These are phyloP conservation scores for Balearica regulorum DNA, from an alignment of 2,797 vertebrate species.

Conservation along the genomic window DNA sequence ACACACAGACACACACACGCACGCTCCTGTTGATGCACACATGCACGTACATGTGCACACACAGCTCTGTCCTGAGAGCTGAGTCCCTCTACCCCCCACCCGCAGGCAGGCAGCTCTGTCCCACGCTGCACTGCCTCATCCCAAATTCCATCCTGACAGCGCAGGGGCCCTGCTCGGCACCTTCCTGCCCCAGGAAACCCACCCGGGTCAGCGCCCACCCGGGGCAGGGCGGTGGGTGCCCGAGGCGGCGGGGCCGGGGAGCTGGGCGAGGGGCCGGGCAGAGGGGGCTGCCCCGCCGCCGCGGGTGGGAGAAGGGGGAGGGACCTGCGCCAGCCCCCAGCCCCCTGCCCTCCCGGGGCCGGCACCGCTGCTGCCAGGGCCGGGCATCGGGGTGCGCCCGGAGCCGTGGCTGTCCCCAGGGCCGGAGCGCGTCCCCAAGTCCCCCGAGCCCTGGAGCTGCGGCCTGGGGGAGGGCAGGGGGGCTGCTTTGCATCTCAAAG, in stretches of 20 bases:
- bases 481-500: constrained; percentile 70
- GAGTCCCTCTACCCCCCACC: too few species aligned
- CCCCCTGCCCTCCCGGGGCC: neutral
- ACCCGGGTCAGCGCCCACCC: neutral
- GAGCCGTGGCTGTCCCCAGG: neutral
- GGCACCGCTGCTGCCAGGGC: neutral
- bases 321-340: too few species aligned
- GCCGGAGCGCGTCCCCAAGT: neutral
- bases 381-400: fast-evolving
- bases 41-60: fast-evolving
- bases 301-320: neutral
- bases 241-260: neutral
- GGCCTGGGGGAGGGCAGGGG: neutral
- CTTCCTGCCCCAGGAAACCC: too few species aligned
- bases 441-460: neutral
- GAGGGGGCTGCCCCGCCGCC: neutral
- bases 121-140: neutral
- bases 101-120: neutral
- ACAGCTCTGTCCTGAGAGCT: neutral
- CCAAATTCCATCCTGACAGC: neutral
- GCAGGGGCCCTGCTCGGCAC: neutral
- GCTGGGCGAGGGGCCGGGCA: neutral
- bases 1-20: neutral
- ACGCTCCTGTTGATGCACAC: fast-evolving
- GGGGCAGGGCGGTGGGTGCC: neutral